Percentiles rank a stretch among this genome's conserved stretches.
Conservation (phyloP, 2,113 vertebrate species). For the Rhynchomys soricoides region DNA sequence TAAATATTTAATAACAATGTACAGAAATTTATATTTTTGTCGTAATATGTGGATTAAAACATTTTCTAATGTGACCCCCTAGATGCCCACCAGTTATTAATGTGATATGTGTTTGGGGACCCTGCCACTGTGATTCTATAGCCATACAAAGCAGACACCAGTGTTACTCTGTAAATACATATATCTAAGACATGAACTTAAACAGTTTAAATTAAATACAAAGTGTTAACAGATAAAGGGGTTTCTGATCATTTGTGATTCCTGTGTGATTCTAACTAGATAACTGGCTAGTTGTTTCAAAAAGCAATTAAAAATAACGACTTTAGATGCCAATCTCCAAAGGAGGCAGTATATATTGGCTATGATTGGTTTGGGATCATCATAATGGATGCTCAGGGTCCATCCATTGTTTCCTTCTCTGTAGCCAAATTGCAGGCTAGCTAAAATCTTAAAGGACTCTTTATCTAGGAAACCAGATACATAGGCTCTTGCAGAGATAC, state of each 20-base stretch:
- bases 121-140: not conserved
- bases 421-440: conserved; percentile 17
- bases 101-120: not conserved
- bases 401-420: not conserved
- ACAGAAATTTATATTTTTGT: conserved; percentile 11
- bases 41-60: not conserved
- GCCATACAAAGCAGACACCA: not conserved
- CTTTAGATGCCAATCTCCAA: not conserved
- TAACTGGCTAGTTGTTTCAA: conserved; percentile 27
- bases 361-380: not conserved
- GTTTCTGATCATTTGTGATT: conserved; percentile 38
- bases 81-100: not conserved
- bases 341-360: not conserved
- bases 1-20: not conserved
- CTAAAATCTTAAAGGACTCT: conserved; percentile 64
- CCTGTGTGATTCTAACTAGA: conserved; percentile 4
- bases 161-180: not conserved
- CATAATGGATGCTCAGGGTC: not conserved
- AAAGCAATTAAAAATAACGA: not conserved
- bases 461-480: not conserved
- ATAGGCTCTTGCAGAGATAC: not conserved
- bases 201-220: not conserved
- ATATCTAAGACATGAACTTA: conserved; percentile 23
- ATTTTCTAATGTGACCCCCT: not conserved
- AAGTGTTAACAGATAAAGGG: not conserved